phyloP scores from a whole-genome alignment of 2,888 invertebrate genomes.

The Zygothrica quintamaculata region DNA sequence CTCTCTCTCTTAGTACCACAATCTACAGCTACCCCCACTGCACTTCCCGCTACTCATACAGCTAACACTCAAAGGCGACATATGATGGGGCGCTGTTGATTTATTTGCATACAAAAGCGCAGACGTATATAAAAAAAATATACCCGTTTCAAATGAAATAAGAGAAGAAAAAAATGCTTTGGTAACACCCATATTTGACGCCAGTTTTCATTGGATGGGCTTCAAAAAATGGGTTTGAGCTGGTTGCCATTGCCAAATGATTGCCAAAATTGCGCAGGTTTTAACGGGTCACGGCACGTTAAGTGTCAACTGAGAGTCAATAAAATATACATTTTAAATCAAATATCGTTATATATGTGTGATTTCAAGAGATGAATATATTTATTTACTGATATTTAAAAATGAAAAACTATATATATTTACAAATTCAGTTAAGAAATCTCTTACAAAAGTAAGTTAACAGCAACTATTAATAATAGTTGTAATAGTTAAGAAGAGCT shows the following conservation, averaged over 20 bases:
- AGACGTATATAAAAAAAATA: slow-evolving; percentile 54
- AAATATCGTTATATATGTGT: too few relatives aligned
- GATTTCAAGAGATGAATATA: too few relatives aligned
- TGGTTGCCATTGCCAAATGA: slow-evolving; percentile 44
- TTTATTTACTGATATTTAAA: too few relatives aligned
- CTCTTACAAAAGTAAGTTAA: too few relatives aligned
- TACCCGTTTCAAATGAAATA: slow-evolving; percentile 16
- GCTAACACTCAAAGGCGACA: slow-evolving; percentile 57
- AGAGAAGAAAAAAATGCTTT: slow-evolving; percentile 20
- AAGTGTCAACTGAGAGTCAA: slow-evolving; percentile 51
- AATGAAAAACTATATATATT: too few relatives aligned
- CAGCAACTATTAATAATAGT: too few relatives aligned
- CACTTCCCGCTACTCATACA: background rate
- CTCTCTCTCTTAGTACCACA: slow-evolving; percentile 1
- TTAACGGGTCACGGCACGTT: slow-evolving; percentile 3
- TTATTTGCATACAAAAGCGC: slow-evolving; percentile 82
- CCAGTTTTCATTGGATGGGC: slow-evolving; percentile 46
- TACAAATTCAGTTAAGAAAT: too few relatives aligned
- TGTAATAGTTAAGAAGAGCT: too few relatives aligned
- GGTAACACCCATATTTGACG: slow-evolving; percentile 75
- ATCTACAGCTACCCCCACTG: background rate
- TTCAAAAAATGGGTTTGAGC: slow-evolving; percentile 29
- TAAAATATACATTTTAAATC: slow-evolving; percentile 62
- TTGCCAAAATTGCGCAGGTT: background rate
- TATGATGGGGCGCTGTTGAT: slow-evolving; percentile 77